A percentile compares a stretch with the other conserved stretches of the same genome.
Conservation (phyloP, 2,113 vertebrate genomes). For the Nibea albiflora region DNA sequence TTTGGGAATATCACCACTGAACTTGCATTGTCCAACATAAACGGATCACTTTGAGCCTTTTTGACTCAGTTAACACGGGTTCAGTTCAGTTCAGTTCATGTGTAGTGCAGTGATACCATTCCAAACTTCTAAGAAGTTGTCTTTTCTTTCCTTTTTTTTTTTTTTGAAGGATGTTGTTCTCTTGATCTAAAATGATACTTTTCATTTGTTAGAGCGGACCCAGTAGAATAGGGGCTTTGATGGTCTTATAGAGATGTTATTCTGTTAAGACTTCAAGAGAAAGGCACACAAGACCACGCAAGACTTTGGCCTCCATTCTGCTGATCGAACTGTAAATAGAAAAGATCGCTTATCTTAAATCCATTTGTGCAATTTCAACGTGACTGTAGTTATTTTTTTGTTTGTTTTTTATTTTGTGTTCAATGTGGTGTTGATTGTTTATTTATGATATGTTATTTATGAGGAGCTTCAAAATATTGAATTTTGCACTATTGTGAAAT, state of each 20-base stretch:
- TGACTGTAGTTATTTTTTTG: slow-evolving; percentile 67
- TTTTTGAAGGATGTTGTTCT: slow-evolving; percentile 82
- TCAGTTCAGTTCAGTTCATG: slow-evolving; percentile 63
- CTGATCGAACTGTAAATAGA: slow-evolving; percentile 69
- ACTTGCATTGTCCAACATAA: slow-evolving; percentile 19
- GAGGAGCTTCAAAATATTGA: slow-evolving; percentile 77
- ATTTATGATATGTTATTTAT: slow-evolving; percentile 87
- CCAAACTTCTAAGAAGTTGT: slow-evolving; percentile 86
- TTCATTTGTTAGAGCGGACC: slow-evolving; percentile 28
- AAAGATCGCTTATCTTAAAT: slow-evolving; percentile 58
- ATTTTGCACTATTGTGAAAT: slow-evolving; percentile 90
- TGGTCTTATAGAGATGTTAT: slow-evolving; percentile 51
- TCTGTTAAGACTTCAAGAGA: slow-evolving; percentile 26
- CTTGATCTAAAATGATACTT: slow-evolving; percentile 54
- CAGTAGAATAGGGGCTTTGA: slow-evolving; percentile 44
- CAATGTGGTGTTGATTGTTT: slow-evolving; percentile 80
- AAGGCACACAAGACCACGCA: slow-evolving; percentile 48
- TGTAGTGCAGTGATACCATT: slow-evolving; percentile 76
- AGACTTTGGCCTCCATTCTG: slow-evolving; percentile 65
- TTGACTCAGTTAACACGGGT: slow-evolving; percentile 32
- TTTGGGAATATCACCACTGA: slow-evolving; percentile 17
- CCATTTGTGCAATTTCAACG: slow-evolving; percentile 77
- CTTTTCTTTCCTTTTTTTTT: slow-evolving; percentile 71
- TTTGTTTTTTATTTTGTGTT: slow-evolving; percentile 61
- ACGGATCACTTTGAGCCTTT: slow-evolving; percentile 34